Conservation (phyloP, 2,797 vertebrate genomes). For the Eutrigla gurnardus region DNA sequence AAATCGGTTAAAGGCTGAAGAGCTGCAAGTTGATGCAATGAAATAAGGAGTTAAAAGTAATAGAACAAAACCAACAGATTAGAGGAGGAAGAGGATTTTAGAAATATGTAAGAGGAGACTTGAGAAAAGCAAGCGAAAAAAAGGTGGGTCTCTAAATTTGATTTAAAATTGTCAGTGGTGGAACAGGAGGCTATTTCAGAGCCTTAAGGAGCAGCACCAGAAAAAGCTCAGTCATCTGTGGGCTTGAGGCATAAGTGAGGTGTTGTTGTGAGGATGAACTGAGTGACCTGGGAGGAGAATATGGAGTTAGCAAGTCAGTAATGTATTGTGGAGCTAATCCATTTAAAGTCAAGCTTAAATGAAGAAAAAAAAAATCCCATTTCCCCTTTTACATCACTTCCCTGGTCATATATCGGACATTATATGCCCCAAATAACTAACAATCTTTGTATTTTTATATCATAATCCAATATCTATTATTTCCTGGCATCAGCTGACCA, state of each 20-base stretch:
- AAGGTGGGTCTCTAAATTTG: not conserved
- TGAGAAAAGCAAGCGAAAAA: too few relatives aligned
- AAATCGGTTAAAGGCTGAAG: constrained; percentile 25
- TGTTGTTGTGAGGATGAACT: not conserved
- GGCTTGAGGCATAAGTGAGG: not conserved
- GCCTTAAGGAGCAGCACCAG: not conserved
- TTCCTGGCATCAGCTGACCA: too few relatives aligned
- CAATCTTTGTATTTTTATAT: too few relatives aligned
- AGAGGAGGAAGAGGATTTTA: not conserved
- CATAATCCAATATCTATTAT: too few relatives aligned
- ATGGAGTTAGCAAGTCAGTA: not conserved
- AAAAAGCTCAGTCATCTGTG: not conserved
- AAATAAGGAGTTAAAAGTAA: not conserved
- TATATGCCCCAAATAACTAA: too few relatives aligned
- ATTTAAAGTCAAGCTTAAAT: not conserved
- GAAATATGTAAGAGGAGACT: too few relatives aligned
- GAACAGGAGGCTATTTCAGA: not conserved
- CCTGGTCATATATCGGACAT: too few relatives aligned
- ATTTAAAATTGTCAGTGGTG: not conserved
- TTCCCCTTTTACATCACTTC: too few relatives aligned
- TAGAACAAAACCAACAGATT: not conserved
- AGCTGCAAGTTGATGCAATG: constrained; percentile 4
- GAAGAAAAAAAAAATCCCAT: too few relatives aligned
- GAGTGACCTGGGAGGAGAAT: not conserved
- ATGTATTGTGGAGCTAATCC: not conserved